Evolutionary conservation across 2,888 invertebrate genomes (phyloP).

Genomic region (Dasysyrphus albostriatus): DNA sequence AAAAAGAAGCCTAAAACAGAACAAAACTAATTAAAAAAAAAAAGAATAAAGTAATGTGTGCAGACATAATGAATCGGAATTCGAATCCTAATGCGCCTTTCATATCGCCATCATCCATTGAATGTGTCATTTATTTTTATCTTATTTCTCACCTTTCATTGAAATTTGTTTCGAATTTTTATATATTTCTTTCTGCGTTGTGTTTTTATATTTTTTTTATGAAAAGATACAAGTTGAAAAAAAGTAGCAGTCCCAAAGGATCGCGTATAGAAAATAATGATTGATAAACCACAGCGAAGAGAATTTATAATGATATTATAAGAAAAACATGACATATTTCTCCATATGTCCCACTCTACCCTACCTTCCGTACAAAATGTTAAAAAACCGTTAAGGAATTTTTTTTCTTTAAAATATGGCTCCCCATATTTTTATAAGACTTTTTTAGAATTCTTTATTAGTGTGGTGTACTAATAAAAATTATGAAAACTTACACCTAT

Average conservation of each 20-base stretch:
- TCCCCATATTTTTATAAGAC: too few relatives aligned
- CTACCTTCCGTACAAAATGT: too few relatives aligned
- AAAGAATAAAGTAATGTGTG: slow-evolving; percentile 20
- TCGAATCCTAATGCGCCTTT: slow-evolving; percentile 30
- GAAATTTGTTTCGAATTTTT: slow-evolving; percentile 18
- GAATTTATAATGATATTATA: too few relatives aligned
- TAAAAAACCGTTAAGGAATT: too few relatives aligned
- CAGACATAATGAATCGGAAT: slow-evolving; percentile 34
- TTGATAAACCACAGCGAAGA: slow-evolving; percentile 61
- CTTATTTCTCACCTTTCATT: slow-evolving; percentile 58
- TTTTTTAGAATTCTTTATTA: too few relatives aligned
- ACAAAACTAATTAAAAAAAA: slow-evolving; percentile 12
- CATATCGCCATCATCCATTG: slow-evolving; percentile 3
- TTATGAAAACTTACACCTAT: too few relatives aligned
- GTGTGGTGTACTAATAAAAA: too few relatives aligned
- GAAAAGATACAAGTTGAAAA: neutral
- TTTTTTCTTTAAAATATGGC: too few relatives aligned
- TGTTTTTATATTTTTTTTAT: neutral
- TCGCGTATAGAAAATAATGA: slow-evolving; percentile 46
- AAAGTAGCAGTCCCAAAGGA: slow-evolving; percentile 43
- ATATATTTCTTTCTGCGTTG: neutral
- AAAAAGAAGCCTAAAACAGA: neutral
- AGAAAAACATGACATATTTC: too few relatives aligned
- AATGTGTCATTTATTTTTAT: slow-evolving; percentile 51
- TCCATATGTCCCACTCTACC: too few relatives aligned